Base-by-base conservation (phyloP, 2,888 invertebrate species). In the Vannuccia rotundouncinata region DNA sequence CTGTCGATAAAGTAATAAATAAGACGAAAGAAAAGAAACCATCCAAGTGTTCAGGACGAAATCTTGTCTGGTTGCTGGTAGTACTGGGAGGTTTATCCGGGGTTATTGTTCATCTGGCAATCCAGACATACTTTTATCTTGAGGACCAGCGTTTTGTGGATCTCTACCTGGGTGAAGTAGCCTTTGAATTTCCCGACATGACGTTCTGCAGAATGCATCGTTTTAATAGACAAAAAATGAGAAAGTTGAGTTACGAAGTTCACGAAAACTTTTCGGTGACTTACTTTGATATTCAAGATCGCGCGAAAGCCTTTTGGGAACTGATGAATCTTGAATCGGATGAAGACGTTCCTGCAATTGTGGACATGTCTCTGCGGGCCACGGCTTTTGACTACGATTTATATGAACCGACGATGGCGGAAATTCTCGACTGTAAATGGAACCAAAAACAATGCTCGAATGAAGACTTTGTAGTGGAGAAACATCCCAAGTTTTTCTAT, bases 391-490 rank as follows among this genome's bases (percentile, higher is more conserved):
- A 66, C 25, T 66, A 66, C 25, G 66, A 66, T 22, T 27, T 66
- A 17, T 66, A 66, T 66, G 66, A 66, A 22, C 66, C 66, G 66
- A 27, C 25, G 10, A n/a, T 66, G 66, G 66, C 66, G 22, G 66
- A 66, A 27, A 66, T 66, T 13, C 25, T 66, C 22, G 66, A 66
- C 66, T 66, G 66, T 22, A 66, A 66, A 27, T 66, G 66, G 66
- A 66, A 66, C 22, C 10, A 66, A 27, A 5, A 22, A 2, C 5
- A 22, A 2, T 66, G 66, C 66, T 5, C 10, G 2, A 5, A n/a
- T 66, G 66, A 13, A 22, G 25, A 66, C 25, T 66, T 66, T 66
- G 25, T 22, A 17, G 10, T 66, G 10, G 66, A 66, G 25, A 66
- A 66, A 66, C 66, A 66, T 27, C 66, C 66, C 2, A 66, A 66